Evolutionary conservation across 2,888 invertebrate genomes (phyloP).

Genomic region (Troglohyphantes excavatus): DNA sequence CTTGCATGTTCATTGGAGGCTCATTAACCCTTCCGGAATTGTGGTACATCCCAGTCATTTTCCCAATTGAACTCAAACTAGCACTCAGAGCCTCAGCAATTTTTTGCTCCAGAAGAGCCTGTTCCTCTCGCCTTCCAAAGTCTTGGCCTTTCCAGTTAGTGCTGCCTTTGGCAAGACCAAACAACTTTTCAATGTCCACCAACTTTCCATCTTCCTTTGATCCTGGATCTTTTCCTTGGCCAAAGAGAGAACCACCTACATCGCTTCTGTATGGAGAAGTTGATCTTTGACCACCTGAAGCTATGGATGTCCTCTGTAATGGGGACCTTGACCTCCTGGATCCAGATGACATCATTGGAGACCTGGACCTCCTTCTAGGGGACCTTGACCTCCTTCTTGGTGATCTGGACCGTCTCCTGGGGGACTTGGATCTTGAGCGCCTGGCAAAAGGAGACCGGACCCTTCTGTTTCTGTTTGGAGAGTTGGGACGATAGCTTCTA

Average conservation of each 20-base stretch:
- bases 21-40: neutral
- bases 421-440: neutral
- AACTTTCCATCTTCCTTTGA: neutral
- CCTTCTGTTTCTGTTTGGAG: neutral
- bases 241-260: too few relatives aligned
- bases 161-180: neutral
- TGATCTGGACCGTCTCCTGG: conserved; percentile 8
- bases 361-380: conserved; percentile 1
- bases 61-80: neutral
- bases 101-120: conserved; percentile 46
- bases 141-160: neutral
- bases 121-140: neutral
- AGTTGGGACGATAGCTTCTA: conserved; percentile 14
- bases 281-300: neutral
- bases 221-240: neutral
- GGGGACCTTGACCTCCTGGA: conserved; percentile 36
- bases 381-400: neutral
- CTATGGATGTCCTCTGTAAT: neutral
- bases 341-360: neutral
- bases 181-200: neutral
- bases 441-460: neutral
- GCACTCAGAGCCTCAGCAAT: conserved; percentile 49
- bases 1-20: neutral
- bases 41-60: neutral
- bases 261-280: neutral